These are phyloP conservation scores for Onthophagus taurus DNA, from an alignment of 1,140 invertebrate species.

Conservation along the genomic window DNA sequence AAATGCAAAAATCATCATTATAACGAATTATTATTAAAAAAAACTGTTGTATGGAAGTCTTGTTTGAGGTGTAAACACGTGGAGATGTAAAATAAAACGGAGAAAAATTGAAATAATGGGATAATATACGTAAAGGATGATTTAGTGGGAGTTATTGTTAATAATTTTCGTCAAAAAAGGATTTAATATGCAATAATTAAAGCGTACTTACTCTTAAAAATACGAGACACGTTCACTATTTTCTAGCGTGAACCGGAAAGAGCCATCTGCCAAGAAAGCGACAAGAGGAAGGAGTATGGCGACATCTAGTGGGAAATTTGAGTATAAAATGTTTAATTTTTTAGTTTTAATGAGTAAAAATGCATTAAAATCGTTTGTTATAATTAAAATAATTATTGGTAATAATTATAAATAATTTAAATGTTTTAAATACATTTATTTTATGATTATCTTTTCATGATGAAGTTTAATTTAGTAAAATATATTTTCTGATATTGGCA, in stretches of 20 bases:
- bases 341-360: neutral
- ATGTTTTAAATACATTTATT: neutral
- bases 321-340: neutral
- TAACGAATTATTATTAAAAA: neutral
- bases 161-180: too few species aligned
- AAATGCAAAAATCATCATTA: slow-evolving; percentile 24
- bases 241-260: slow-evolving; percentile 38
- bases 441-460: neutral
- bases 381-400: neutral
- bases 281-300: neutral
- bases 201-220: slow-evolving; percentile 14
- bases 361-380: neutral
- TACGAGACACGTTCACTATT: slow-evolving; percentile 31
- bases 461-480: too few species aligned
- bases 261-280: slow-evolving; percentile 20
- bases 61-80: slow-evolving; percentile 4
- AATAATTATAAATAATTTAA: slow-evolving; percentile 1
- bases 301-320: neutral
- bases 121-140: too few species aligned
- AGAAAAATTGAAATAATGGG: neutral
- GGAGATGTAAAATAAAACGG: neutral
- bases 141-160: too few species aligned
- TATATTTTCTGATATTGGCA: too few species aligned
- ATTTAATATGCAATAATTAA: slow-evolving; percentile 1
- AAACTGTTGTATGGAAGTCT: neutral